These are phyloP conservation scores for Globodera rostochiensis DNA, from an alignment of 1,140 invertebrate genomes.

Conservation along the genomic window DNA sequence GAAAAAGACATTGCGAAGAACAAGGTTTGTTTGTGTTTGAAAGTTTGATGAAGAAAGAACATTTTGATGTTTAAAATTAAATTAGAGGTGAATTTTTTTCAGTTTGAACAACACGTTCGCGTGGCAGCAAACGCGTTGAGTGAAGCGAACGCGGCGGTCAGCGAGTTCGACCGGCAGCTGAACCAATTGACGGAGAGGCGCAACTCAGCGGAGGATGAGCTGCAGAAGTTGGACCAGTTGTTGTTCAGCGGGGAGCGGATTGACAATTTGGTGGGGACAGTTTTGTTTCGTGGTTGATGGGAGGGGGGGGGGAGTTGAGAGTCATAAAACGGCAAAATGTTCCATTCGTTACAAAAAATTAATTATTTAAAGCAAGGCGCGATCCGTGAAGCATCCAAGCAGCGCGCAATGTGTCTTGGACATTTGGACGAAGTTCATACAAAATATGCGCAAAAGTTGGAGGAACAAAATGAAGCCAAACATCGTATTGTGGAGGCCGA, in stretches of 20 bases:
- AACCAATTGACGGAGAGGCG: conserved; percentile 15
- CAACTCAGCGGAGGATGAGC: conserved; percentile 22
- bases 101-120: neutral
- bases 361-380: conserved; percentile 1
- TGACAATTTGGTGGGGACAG: conserved; percentile 32
- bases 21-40: neutral
- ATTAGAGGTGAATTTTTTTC: neutral
- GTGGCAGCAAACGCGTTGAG: conserved; percentile 4
- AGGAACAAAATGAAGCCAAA: conserved; percentile 8
- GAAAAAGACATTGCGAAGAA: conserved; percentile 11
- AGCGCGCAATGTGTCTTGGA: neutral
- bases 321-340: neutral
- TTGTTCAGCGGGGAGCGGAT: conserved; percentile 25
- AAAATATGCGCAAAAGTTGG: conserved; percentile 5
- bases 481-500: neutral
- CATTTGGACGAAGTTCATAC: conserved; percentile 4
- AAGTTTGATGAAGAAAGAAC: conserved; percentile 11
- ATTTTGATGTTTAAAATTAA: neutral
- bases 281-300: conserved; percentile 5
- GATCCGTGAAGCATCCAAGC: neutral
- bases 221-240: conserved; percentile 35
- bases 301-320: neutral
- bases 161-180: neutral
- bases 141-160: neutral
- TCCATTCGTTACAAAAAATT: neutral